Base-by-base conservation (phyloP, 2,888 invertebrate genomes). In the Latheticus oryzae region DNA sequence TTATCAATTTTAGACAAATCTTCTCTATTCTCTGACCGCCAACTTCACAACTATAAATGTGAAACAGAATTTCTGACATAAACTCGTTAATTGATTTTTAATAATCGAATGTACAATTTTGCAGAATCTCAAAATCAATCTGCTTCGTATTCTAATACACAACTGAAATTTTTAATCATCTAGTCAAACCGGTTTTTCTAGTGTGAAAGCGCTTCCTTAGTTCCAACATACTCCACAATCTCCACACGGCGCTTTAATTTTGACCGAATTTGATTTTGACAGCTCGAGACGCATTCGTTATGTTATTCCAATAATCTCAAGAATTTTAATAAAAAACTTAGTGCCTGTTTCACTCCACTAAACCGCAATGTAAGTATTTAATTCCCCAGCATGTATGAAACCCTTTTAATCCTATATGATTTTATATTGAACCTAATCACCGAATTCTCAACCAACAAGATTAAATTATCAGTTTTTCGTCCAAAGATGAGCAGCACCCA, bases 401-500 rank as follows among this genome's bases (percentile, higher is more conserved):
- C 15, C 19, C 5, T 50, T 21, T 38, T 19, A 12, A 12, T 37
- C 15, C 5, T 50, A 1, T 11, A 38, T 13, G 37, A 50, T 30
- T 50, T 50, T 13, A 11, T 50, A 12, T 28, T 38, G 13, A 38
- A 50, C 17, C 12, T 50, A 9, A 11, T 50, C 21, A 15, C 17
- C 16, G 50, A 50, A 38, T 9, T 50, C 19, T 16, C 19, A 26
- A 50, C 23, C 38, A 38, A 26, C 26, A 38, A 38, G 28, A 37
- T 50, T 26, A 50, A 50, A 50, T 50, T 50, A 16, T 37, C 32
- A 38, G 37, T 42, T 26, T 30, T 42, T 33, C 11, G 23, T 40
- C 32, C 15, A 30, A 54, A 72, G 69, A 74, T 74, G 74, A 77
- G 77, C 60, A 77, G 74, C 64, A 77, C 75, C 59, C 78, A 77